Percentiles rank a stretch among this genome's conserved stretches.
These are phyloP conservation scores for Cryptosula pallasiana DNA, from an alignment of 2,888 invertebrate species.

Conservation along the genomic window DNA sequence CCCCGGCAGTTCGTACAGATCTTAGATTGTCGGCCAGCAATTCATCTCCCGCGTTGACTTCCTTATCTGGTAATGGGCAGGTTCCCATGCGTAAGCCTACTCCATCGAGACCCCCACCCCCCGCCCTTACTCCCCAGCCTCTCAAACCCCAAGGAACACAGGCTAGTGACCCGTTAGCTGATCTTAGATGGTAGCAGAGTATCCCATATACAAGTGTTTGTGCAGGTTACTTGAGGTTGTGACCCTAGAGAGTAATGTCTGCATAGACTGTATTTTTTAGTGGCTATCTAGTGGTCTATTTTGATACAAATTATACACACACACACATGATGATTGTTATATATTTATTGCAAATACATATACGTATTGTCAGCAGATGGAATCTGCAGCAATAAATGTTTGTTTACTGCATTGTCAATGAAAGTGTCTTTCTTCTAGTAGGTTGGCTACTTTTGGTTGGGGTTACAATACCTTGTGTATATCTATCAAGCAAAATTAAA, in stretches of 20 bases:
- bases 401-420: too few species aligned
- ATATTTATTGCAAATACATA: neutral
- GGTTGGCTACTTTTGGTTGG: too few species aligned
- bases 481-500: too few species aligned
- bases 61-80: neutral
- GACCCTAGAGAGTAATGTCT: too few species aligned
- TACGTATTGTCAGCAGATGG: too few species aligned
- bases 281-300: neutral
- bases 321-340: neutral
- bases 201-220: too few species aligned
- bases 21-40: neutral
- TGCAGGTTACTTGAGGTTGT: too few species aligned
- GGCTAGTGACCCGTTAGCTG: neutral
- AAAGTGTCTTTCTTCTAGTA: too few species aligned
- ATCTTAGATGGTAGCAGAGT: slow-evolving; percentile 3
- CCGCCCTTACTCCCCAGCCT: neutral
- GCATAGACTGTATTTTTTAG: too few species aligned
- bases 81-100: neutral
- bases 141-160: neutral
- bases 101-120: neutral
- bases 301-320: neutral
- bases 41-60: neutral
- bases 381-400: too few species aligned
- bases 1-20: neutral
- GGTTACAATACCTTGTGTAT: too few species aligned